Conservation (phyloP, 2,888 invertebrate genomes). For the Mechanitis messenoides region DNA sequence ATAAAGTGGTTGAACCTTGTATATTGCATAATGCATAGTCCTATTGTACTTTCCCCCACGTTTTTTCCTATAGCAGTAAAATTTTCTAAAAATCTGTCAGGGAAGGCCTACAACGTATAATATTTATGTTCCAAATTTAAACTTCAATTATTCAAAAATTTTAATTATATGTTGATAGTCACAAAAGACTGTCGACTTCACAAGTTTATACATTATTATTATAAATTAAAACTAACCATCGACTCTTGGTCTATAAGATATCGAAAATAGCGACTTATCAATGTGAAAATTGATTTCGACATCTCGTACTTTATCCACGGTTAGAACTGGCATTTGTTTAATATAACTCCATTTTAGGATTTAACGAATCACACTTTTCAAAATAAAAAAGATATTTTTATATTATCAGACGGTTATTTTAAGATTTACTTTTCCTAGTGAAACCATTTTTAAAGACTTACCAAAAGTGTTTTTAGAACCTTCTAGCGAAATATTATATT, state of each 20-base stretch:
- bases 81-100: too few species aligned
- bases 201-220: not conserved
- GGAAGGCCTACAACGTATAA: too few species aligned
- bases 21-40: too few species aligned
- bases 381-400: constrained; percentile 31
- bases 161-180: too few species aligned
- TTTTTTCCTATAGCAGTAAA: too few species aligned
- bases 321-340: constrained; percentile 49
- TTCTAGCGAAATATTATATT: too few species aligned
- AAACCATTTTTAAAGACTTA: too few species aligned
- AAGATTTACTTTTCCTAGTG: not conserved
- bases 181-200: not conserved
- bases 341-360: constrained; percentile 58
- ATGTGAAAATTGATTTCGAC: constrained; percentile 71
- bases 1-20: too few species aligned
- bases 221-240: not conserved
- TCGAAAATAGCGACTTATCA: constrained; percentile 67
- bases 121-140: too few species aligned
- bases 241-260: constrained; percentile 40
- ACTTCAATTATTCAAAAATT: too few species aligned
- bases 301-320: constrained; percentile 55
- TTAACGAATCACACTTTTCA: constrained; percentile 34
- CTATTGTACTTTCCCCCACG: too few species aligned
- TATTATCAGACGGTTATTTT: constrained; percentile 11
- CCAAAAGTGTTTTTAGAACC: too few species aligned